Conservation (phyloP, 2,797 vertebrate genomes). For the Gephyroberyx darwinii region DNA sequence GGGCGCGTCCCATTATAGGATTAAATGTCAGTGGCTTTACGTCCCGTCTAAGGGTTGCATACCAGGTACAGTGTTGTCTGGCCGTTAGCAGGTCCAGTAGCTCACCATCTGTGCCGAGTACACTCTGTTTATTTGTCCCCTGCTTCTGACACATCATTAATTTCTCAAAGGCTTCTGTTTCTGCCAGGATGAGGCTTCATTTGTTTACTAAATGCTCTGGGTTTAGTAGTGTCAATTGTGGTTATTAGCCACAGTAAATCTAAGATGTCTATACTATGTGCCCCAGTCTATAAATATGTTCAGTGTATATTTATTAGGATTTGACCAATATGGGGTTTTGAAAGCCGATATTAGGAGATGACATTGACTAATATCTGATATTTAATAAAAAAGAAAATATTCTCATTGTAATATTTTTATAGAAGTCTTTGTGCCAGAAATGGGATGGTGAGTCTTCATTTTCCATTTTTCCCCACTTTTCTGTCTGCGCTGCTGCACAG, state of each 20-base stretch:
- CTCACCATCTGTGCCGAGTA: conserved; percentile 40
- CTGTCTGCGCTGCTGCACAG: conserved; percentile 22
- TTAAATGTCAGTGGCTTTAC: conserved; percentile 75
- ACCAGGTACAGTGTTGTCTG: conserved; percentile 47
- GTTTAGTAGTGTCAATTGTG: not conserved
- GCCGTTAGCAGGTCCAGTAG: conserved; percentile 42
- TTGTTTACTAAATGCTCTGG: not conserved
- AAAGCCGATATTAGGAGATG: too few species aligned
- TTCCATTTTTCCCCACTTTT: not conserved
- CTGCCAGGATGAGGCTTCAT: not conserved
- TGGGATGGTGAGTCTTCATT: conserved; percentile 16
- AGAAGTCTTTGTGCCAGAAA: conserved; percentile 31
- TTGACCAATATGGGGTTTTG: too few species aligned
- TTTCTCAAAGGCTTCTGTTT: conserved; percentile 7
- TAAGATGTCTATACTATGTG: too few species aligned
- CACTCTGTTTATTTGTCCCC: conserved; percentile 22
- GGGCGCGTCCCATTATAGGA: conserved; percentile 72
- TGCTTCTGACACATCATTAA: conserved; percentile 27
- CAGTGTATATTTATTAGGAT: too few species aligned
- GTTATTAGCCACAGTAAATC: not conserved
- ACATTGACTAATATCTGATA: conserved; percentile 3
- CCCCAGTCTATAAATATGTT: too few species aligned
- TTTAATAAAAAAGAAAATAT: conserved; percentile 31
- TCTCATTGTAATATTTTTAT: conserved; percentile 37
- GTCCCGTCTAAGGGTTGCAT: conserved; percentile 71